Evolutionary conservation across 2,888 invertebrate genomes (phyloP).

Genomic region (Clivina fossor): DNA sequence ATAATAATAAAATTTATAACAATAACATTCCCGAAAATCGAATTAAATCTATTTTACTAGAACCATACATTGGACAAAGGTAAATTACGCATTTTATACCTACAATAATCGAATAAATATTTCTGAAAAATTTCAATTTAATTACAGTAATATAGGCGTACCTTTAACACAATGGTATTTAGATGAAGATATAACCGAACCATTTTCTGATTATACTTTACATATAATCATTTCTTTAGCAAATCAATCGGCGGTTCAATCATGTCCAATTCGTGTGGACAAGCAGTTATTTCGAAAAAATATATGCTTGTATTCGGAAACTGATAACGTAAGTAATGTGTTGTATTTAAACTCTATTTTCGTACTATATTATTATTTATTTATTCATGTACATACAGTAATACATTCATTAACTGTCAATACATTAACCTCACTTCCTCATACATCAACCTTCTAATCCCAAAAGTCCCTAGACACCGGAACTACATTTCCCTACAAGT

Average conservation of each 20-base stretch:
- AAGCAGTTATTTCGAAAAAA: constrained; percentile 58
- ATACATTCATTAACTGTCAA: no score
- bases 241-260: constrained; percentile 49
- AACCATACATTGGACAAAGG: constrained; percentile 53
- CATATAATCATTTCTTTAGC: constrained; percentile 48
- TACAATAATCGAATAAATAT: background rate
- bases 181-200: constrained; percentile 43
- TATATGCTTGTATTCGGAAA: constrained; percentile 54
- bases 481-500: no score
- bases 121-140: background rate
- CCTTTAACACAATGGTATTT: constrained; percentile 51
- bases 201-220: constrained; percentile 46
- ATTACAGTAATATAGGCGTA: constrained; percentile 47
- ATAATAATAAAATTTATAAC: constrained; percentile 46
- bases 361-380: no score
- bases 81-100: constrained; percentile 40
- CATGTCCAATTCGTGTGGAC: constrained; percentile 62
- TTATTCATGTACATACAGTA: no score
- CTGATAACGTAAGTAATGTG: constrained; percentile 49
- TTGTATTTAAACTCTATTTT: no score
- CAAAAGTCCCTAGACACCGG: no score
- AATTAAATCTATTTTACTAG: constrained; percentile 49
- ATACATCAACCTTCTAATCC: no score
- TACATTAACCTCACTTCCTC: no score
- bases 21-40: constrained; percentile 51